phyloP scores from a whole-genome alignment of 2,888 invertebrate genomes.

The Branchinecta sandiegonensis region DNA sequence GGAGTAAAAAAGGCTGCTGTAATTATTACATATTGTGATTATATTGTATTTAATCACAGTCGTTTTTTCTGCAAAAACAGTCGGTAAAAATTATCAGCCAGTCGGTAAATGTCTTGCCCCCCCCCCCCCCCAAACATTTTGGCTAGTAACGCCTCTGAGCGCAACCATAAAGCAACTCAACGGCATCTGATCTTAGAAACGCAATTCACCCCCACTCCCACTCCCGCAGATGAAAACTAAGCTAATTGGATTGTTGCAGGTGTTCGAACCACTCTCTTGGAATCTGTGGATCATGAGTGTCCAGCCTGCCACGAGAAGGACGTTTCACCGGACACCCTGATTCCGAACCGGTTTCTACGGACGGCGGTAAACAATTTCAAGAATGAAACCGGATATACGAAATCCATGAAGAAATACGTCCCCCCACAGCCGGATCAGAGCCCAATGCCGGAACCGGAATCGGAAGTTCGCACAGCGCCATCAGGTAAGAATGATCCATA shows the following conservation, averaged over 20 bases:
- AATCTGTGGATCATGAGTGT: conserved; percentile 88
- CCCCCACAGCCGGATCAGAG: conserved; percentile 19
- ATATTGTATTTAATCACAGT: too few species aligned
- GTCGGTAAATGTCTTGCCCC: too few species aligned
- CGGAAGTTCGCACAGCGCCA: conserved; percentile 21
- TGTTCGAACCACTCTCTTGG: conserved; percentile 69
- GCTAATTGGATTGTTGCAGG: conserved; percentile 40
- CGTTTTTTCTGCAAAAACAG: too few species aligned
- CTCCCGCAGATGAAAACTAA: too few species aligned
- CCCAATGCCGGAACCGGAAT: conserved; percentile 22
- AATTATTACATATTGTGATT: too few species aligned
- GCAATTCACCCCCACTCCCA: too few species aligned
- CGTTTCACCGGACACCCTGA: conserved; percentile 77
- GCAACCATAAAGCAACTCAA: too few species aligned
- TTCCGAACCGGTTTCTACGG: conserved; percentile 78
- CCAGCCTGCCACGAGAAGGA: conserved; percentile 86
- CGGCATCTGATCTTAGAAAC: too few species aligned
- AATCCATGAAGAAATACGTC: conserved; percentile 29
- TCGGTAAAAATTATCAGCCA: too few species aligned
- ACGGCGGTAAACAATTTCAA: conserved; percentile 78
- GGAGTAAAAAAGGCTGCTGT: too few species aligned
- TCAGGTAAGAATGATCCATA: conserved; percentile 19
- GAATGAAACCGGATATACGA: conserved; percentile 77
- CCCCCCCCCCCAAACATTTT: too few species aligned
- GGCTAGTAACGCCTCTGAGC: too few species aligned